Conservation (phyloP, 2,888 invertebrate genomes). For the Neoscelio sp. region DNA sequence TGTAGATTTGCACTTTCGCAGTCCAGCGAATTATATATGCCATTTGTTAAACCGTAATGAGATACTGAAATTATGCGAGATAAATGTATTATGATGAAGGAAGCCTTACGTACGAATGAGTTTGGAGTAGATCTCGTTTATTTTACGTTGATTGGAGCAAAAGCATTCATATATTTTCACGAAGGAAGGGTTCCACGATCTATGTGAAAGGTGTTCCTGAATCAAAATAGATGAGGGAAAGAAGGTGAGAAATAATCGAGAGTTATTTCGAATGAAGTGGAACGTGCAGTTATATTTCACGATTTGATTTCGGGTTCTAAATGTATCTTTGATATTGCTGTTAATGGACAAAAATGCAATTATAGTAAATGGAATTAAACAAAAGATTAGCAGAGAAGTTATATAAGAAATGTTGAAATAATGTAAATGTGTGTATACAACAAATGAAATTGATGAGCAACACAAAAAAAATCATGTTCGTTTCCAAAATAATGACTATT, state of each 20-base stretch:
- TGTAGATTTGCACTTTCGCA: no score
- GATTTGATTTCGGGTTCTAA: constrained; percentile 8
- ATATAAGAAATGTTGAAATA: no score
- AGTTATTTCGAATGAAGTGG: constrained; percentile 41
- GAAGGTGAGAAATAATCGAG: constrained; percentile 41
- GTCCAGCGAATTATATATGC: no score
- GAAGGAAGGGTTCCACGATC: constrained; percentile 22
- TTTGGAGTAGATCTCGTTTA: constrained; percentile 9
- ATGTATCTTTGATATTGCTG: constrained; percentile 21
- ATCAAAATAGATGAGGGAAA: constrained; percentile 40
- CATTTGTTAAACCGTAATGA: neutral
- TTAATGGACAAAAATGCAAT: constrained; percentile 9
- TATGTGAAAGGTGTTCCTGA: constrained; percentile 38
- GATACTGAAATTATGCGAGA: no score
- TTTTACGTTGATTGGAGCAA: constrained; percentile 27
- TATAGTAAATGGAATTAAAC: neutral
- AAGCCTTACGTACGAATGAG: constrained; percentile 6
- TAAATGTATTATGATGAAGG: neutral
- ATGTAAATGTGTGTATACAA: no score
- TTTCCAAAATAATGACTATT: no score
- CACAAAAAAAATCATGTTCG: no score
- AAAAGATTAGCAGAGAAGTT: no score
- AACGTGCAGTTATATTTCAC: constrained; percentile 20
- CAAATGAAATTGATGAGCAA: no score
- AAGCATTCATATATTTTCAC: constrained; percentile 27